Evolutionary conservation across 2,113 vertebrate species (phyloP).

Genomic region (Xenus cinereus): DNA sequence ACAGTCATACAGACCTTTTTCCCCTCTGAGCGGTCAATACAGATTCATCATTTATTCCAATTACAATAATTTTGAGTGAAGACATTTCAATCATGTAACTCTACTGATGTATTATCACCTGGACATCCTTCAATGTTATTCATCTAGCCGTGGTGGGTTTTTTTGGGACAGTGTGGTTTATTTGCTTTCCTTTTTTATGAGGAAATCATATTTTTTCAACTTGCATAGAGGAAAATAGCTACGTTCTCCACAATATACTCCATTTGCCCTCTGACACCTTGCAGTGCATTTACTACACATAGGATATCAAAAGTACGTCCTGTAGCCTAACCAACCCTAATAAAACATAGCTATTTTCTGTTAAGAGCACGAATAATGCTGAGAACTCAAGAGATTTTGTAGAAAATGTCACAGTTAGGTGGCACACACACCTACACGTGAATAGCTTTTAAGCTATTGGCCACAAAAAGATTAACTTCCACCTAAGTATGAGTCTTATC

Average conservation of each 20-base stretch:
- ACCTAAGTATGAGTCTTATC: not conserved
- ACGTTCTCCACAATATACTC: not conserved
- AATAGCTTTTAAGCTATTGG: not conserved
- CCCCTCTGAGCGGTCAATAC: not conserved
- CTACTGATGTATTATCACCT: not conserved
- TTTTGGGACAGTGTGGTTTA: not conserved
- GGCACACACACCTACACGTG: not conserved
- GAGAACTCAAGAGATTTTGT: not conserved
- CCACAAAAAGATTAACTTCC: not conserved
- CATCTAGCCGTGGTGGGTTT: not conserved
- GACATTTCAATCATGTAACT: not conserved
- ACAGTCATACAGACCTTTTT: not conserved
- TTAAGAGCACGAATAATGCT: not conserved
- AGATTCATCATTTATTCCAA: not conserved
- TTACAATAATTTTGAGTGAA: not conserved
- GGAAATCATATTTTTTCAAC: not conserved
- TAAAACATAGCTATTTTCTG: not conserved
- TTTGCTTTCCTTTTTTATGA: not conserved
- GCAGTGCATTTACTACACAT: not conserved
- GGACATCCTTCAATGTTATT: not conserved
- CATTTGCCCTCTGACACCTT: not conserved
- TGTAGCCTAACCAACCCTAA: not conserved
- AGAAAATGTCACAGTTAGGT: not conserved
- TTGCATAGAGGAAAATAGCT: not conserved
- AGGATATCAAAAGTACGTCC: not conserved